Conservation (phyloP, 2,797 vertebrate species). For the Cichlasoma orientale region DNA sequence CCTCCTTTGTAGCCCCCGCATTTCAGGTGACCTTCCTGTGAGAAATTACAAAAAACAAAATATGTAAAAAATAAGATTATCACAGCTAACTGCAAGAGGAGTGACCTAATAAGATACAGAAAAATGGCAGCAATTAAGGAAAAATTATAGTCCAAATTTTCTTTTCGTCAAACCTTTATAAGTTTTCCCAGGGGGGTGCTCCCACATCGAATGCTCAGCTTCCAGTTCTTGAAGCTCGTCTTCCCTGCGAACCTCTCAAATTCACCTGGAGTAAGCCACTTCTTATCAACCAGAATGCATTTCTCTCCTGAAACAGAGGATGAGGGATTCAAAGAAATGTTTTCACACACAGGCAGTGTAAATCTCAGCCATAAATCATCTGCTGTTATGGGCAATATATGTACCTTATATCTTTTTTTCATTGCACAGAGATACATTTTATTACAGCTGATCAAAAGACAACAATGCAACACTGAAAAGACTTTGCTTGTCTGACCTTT, state of each 20-base stretch:
- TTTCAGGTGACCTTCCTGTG: slow-evolving; percentile 63
- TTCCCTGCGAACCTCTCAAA: slow-evolving; percentile 74
- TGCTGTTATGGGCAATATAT: background rate
- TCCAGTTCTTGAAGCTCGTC: slow-evolving; percentile 71
- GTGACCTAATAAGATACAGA: background rate
- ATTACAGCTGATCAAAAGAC: background rate
- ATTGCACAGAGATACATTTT: background rate
- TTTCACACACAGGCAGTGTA: background rate
- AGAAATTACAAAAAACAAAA: background rate
- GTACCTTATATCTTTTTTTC: background rate
- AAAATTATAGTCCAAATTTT: background rate
- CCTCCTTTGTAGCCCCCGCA: rapidly evolving
- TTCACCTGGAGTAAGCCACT: slow-evolving; percentile 63
- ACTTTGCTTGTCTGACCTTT: slow-evolving; percentile 57
- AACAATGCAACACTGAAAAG: background rate
- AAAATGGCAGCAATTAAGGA: background rate
- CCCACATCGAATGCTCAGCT: slow-evolving; percentile 63
- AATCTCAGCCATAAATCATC: background rate
- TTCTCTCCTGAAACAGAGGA: slow-evolving; percentile 58
- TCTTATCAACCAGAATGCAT: slow-evolving; percentile 51
- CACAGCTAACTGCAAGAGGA: background rate
- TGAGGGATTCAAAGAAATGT: too few relatives aligned
- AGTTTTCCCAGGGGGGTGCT: slow-evolving; percentile 53
- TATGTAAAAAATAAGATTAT: background rate
- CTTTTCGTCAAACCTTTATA: slow-evolving; percentile 61